Base-by-base conservation (phyloP, 2,797 vertebrate species). In the Notolabrus celidotus region DNA sequence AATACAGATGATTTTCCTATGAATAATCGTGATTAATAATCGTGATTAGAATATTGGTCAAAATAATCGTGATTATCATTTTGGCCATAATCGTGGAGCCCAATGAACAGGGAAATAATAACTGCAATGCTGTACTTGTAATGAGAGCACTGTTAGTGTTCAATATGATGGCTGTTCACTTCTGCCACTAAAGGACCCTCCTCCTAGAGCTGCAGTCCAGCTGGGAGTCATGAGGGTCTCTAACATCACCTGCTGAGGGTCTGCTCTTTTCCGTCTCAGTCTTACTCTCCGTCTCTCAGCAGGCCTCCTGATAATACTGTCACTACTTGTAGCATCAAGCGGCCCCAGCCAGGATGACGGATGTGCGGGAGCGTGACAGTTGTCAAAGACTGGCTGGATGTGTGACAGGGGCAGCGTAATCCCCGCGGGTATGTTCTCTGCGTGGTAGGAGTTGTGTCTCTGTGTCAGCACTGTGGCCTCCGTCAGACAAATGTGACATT, bases 221-320 rank as follows among this genome's bases (percentile, higher is more conserved):
- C 83, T 79, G 85, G 2, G 71, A 86, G 68, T 75, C 0, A 16
- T 29, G 39, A 83, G 77, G 71, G 71, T 67, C 79, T 85, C 51
- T 82, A 66, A 79, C 64, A 55, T 31, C 36, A 27, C 86, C 87
- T 34, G 68, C 87, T 80, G 81, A 60, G 80, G 38, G 25, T 27
- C 51, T 65, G 81, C 81, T 86, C 87, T 83, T 77, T 74, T 67
- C 77, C 51, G 41, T 29, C 52, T 77, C 71, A 7, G 25, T 51
- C 49, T 31, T 11, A 5, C 49, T 51, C 47, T 29, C 49, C 27
- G 4, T 31, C 17, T 51, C 49, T 31, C 27, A 1, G 14, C 78
- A 65, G 83, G 86, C 52, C 57, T 56, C 65, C 74, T 59, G 59
- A 87, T 73, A 77, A 61, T 22, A 49, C 72, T 80, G 82, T 74